A percentile compares a stretch with the other conserved stretches of the same genome.
phyloP scores from a whole-genome alignment of 1,140 invertebrate species.

The Marisa cornuarietis region DNA sequence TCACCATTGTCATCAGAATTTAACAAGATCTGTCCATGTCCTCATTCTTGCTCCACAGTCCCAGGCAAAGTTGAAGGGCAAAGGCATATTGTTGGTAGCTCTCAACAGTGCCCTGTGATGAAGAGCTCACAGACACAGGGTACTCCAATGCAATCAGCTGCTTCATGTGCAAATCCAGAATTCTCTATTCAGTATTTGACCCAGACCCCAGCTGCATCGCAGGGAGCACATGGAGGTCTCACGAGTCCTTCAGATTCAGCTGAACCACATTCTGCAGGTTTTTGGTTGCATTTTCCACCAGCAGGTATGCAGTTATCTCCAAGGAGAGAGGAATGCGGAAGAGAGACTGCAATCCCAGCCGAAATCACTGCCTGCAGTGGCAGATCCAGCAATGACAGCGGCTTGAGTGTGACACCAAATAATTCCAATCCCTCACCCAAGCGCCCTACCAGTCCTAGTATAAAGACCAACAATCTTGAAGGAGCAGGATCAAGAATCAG shows the following conservation, averaged over 20 bases:
- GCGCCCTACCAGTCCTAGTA: constrained; percentile 8
- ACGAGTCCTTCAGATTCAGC: background rate
- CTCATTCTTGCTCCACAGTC: too few species aligned
- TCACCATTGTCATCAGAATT: too few species aligned
- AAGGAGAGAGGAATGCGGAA: background rate
- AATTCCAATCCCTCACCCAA: constrained; percentile 36
- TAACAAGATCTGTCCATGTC: too few species aligned
- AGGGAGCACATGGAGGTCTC: background rate
- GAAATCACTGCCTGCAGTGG: constrained; percentile 36
- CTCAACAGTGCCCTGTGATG: too few species aligned
- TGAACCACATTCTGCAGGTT: background rate
- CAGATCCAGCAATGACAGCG: constrained; percentile 57
- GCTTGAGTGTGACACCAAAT: constrained; percentile 57
- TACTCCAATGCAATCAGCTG: too few species aligned
- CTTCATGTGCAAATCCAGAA: too few species aligned
- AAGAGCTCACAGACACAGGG: too few species aligned
- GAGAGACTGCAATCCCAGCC: background rate
- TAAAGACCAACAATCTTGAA: background rate
- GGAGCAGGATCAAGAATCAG: constrained; percentile 32
- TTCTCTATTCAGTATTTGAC: too few species aligned
- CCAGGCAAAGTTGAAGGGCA: too few species aligned
- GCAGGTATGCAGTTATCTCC: background rate
- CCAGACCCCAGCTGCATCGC: too few species aligned
- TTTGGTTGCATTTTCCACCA: background rate
- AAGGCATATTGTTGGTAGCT: too few species aligned